These are phyloP conservation scores for Phthorimaea operculella DNA, from an alignment of 1,140 invertebrate species.

Conservation along the genomic window DNA sequence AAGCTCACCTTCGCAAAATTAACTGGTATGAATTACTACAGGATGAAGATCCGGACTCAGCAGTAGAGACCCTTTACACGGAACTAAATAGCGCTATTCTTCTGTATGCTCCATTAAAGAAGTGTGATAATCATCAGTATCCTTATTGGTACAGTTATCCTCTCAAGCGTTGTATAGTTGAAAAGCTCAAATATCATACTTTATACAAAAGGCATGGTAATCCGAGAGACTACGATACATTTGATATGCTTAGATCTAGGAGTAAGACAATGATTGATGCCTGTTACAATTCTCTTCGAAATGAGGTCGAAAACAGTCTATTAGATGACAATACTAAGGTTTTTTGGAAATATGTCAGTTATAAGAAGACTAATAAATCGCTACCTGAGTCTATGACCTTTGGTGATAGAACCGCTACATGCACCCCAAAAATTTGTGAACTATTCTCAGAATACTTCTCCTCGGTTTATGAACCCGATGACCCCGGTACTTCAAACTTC, in stretches of 20 bases:
- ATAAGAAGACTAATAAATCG: background rate
- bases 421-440: background rate
- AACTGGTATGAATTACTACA: background rate
- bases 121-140: background rate
- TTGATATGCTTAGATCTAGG: background rate
- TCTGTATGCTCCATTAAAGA: background rate
- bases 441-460: constrained; percentile 3
- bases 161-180: background rate
- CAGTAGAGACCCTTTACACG: background rate
- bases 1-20: background rate
- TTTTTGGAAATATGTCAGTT: constrained; percentile 1
- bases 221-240: constrained; percentile 4
- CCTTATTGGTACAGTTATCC: background rate
- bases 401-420: background rate
- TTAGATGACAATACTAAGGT: background rate
- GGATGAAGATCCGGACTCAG: background rate
- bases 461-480: background rate
- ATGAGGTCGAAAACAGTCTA: background rate
- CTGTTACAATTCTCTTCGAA: background rate
- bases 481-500: background rate
- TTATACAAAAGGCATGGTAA: constrained; percentile 1
- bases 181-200: constrained; percentile 1
- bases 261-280: background rate
- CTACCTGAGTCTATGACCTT: background rate
- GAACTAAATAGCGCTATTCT: background rate